These are phyloP conservation scores for Xerus rutilus DNA, from an alignment of 2,797 vertebrate species.

Conservation along the genomic window DNA sequence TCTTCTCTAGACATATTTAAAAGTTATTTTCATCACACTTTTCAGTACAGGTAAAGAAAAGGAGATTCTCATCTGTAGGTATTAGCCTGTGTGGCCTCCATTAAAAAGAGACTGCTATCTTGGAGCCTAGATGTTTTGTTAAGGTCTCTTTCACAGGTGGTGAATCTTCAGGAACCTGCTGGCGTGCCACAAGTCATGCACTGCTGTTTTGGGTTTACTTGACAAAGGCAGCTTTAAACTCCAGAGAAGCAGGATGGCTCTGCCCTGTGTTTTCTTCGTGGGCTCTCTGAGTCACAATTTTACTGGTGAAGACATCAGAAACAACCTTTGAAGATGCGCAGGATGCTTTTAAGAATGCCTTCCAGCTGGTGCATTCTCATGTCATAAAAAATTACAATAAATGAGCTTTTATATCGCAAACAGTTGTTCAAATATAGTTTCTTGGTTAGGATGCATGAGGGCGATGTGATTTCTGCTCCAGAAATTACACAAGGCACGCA, in stretches of 20 bases:
- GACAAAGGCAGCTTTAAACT: not conserved
- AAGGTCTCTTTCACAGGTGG: slow-evolving; percentile 39
- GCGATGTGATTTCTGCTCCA: slow-evolving; percentile 39
- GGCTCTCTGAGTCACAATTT: not conserved
- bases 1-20: not conserved
- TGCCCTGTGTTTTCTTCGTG: slow-evolving; percentile 16
- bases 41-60: not conserved
- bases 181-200: not conserved
- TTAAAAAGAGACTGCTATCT: not conserved
- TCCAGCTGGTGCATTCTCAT: slow-evolving; percentile 26
- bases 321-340: fast-evolving
- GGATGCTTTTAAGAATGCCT: not conserved
- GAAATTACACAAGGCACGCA: slow-evolving; percentile 18
- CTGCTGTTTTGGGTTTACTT: not conserved
- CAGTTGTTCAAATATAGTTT: slow-evolving; percentile 34
- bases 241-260: too few species aligned
- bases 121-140: not conserved
- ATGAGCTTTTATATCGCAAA: slow-evolving; percentile 66
- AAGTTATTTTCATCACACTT: not conserved
- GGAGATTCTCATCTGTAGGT: not conserved
- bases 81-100: fast-evolving
- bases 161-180: slow-evolving; percentile 18
- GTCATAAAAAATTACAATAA: not conserved
- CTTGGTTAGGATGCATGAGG: not conserved
- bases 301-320: not conserved